A percentile compares a stretch with the other conserved stretches of the same genome.
These are phyloP conservation scores for Cephalotes varians DNA, from an alignment of 2,888 invertebrate species.

Conservation along the genomic window DNA sequence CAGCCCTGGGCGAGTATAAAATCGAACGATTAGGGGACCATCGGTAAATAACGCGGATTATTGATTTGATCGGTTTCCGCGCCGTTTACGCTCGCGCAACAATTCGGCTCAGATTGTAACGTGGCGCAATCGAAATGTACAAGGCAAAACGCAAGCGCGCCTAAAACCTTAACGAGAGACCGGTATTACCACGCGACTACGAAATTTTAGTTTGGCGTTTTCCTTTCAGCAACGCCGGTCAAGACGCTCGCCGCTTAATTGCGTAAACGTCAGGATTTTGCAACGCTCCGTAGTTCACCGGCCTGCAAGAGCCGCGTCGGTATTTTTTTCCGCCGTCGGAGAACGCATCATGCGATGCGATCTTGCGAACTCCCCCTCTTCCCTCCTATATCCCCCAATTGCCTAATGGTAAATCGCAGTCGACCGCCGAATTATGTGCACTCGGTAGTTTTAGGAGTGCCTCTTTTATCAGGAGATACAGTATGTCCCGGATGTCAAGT, in stretches of 20 bases:
- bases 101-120: conserved; percentile 19
- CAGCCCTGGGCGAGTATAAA: too few species aligned
- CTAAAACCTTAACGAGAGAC: neutral
- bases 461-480: too few species aligned
- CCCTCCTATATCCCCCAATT: neutral
- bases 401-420: neutral
- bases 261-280: conserved; percentile 51
- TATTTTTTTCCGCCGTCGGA: neutral
- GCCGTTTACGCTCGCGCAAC: neutral
- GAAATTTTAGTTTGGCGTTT: conserved; percentile 17
- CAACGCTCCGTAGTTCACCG: conserved; percentile 37
- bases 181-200: conserved; percentile 21
- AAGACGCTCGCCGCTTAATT: conserved; percentile 47
- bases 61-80: neutral
- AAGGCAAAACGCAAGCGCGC: neutral
- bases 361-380: neutral
- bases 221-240: conserved; percentile 5
- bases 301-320: conserved; percentile 12
- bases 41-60: neutral
- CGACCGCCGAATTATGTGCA: neutral
- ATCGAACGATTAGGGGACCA: too few species aligned
- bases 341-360: conserved; percentile 15
- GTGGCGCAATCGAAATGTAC: conserved; percentile 17
- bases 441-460: neutral
- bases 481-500: too few species aligned